Percentiles rank a stretch among this genome's conserved stretches.
These are phyloP conservation scores for Corythaixoides concolor DNA, from an alignment of 2,113 vertebrate genomes.

Conservation along the genomic window DNA sequence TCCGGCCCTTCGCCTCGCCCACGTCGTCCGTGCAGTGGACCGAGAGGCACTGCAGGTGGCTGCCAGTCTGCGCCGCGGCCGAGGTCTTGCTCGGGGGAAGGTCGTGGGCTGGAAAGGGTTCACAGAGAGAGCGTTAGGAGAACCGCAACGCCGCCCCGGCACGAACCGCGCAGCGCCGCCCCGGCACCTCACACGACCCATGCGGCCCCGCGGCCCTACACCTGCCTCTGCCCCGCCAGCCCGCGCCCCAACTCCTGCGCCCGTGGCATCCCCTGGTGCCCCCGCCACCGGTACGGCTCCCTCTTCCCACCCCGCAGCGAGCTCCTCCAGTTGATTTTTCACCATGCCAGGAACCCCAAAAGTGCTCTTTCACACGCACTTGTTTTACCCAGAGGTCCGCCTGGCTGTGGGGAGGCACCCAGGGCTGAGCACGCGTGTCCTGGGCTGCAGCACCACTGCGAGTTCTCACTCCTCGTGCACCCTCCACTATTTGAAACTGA, in stretches of 20 bases:
- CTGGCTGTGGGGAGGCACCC: fast-evolving
- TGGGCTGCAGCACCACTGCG: fast-evolving
- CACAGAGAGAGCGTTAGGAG: constrained; percentile 55
- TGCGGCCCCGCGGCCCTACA: background rate
- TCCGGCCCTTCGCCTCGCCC: constrained; percentile 90
- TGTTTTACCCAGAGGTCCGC: fast-evolving
- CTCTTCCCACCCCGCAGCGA: fast-evolving
- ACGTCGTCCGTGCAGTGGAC: constrained; percentile 98
- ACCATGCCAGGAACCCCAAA: background rate
- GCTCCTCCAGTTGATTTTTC: background rate
- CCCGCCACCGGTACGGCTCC: background rate
- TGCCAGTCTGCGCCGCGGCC: constrained; percentile 78
- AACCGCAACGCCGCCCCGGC: background rate
- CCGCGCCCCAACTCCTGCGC: fast-evolving
- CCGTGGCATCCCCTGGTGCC: background rate
- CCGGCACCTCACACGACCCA: background rate
- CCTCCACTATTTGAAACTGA: fast-evolving
- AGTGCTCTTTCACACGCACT: background rate
- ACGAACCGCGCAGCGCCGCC: too few relatives aligned
- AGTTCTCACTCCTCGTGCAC: fast-evolving
- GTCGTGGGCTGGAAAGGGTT: constrained; percentile 83
- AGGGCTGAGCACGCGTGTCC: fast-evolving
- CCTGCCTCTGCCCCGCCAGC: background rate
- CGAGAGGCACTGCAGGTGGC: constrained; percentile 96
- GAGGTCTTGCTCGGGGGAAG: constrained; percentile 87